A percentile compares a stretch with the other conserved stretches of the same genome.
These are phyloP conservation scores for Ostrea denselamellosa DNA, from an alignment of 1,140 invertebrate species.

Conservation along the genomic window DNA sequence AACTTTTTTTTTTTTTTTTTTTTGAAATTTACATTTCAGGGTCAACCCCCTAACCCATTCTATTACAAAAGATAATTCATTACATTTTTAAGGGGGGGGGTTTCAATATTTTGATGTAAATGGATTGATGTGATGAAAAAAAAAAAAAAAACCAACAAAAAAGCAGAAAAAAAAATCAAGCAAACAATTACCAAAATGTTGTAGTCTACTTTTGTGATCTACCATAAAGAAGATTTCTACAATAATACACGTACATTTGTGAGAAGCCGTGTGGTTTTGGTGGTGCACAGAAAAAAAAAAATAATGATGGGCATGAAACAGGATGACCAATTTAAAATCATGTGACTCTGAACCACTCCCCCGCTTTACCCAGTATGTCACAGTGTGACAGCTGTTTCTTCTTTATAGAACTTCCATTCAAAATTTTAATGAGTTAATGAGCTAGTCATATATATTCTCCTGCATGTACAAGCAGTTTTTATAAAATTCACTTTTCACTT, in stretches of 20 bases:
- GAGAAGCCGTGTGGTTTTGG: background rate
- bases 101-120: background rate
- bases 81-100: background rate
- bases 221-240: background rate
- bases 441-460: too few species aligned
- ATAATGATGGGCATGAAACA: background rate
- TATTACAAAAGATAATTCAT: background rate
- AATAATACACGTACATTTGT: background rate
- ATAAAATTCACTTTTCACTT: too few species aligned
- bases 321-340: background rate
- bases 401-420: too few species aligned
- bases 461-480: too few species aligned
- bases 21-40: background rate
- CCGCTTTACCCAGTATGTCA: background rate
- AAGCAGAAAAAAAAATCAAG: background rate
- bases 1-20: background rate
- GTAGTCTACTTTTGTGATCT: conserved; percentile 10
- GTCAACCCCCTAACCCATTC: background rate
- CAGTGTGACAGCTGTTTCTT: background rate
- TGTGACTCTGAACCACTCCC: background rate
- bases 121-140: background rate
- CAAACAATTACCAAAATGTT: background rate
- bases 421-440: too few species aligned
- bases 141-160: background rate
- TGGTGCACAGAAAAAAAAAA: background rate